These are phyloP conservation scores for Drosophila pseudotakahashii DNA, from an alignment of 2,888 invertebrate genomes.

Conservation along the genomic window DNA sequence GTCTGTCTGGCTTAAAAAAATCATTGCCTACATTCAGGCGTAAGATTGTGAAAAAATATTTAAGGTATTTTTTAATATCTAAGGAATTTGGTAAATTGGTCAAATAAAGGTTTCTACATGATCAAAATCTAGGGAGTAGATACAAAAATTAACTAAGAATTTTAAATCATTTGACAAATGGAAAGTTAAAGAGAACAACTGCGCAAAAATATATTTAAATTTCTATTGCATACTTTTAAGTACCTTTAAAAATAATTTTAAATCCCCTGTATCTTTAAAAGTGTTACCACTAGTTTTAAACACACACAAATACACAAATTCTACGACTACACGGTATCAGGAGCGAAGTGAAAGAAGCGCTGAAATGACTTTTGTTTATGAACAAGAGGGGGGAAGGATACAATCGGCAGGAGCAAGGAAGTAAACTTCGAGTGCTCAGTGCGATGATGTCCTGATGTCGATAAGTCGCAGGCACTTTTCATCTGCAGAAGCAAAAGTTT, in stretches of 20 bases:
- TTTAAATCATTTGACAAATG: too few species aligned
- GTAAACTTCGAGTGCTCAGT: conserved; percentile 31
- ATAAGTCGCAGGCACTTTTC: conserved; percentile 33
- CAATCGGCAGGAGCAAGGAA: conserved; percentile 7
- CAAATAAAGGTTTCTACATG: too few species aligned
- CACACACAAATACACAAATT: too few species aligned
- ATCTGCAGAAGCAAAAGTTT: conserved; percentile 34
- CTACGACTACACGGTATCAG: background rate
- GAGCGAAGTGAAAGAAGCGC: conserved; percentile 13
- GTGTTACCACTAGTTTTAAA: background rate
- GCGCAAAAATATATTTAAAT: too few species aligned
- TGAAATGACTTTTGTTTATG: conserved; percentile 64
- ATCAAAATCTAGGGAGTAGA: too few species aligned
- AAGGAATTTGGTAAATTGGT: too few species aligned
- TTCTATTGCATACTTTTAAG: too few species aligned
- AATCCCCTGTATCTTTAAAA: background rate
- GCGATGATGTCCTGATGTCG: conserved; percentile 24
- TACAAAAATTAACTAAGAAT: too few species aligned
- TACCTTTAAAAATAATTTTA: too few species aligned
- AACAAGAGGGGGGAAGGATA: background rate
- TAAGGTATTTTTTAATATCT: too few species aligned
- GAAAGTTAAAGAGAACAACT: too few species aligned
- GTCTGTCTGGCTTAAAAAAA: background rate
- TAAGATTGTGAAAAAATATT: background rate
- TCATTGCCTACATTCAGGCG: background rate